Conservation (phyloP, 1,140 invertebrate genomes). For the Myzus persicae region DNA sequence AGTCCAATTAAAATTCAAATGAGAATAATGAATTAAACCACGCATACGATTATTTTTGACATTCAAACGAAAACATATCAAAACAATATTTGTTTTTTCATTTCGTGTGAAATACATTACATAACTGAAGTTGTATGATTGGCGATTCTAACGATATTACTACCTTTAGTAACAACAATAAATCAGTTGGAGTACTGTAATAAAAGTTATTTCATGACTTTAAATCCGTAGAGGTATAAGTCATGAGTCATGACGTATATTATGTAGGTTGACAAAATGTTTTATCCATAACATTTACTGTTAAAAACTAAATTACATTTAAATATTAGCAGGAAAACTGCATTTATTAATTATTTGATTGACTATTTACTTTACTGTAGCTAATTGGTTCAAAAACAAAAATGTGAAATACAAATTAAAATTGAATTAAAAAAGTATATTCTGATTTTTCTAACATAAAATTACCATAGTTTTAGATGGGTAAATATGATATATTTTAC, state of each 20-base stretch:
- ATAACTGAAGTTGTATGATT: background rate
- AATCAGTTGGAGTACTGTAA: background rate
- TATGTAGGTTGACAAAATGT: background rate
- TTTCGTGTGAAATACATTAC: background rate
- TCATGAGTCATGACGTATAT: background rate
- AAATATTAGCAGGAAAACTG: background rate
- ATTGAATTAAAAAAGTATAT: background rate
- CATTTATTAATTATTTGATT: background rate
- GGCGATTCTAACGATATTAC: background rate
- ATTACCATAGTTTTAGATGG: background rate
- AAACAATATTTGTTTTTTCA: background rate
- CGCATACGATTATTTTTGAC: background rate
- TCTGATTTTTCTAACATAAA: background rate
- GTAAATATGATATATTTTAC: background rate
- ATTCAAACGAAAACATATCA: background rate
- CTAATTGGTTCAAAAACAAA: background rate
- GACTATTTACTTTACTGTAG: background rate
- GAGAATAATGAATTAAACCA: background rate
- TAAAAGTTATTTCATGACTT: background rate
- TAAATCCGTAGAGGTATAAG: background rate
- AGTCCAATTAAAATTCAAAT: background rate
- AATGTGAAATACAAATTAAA: background rate
- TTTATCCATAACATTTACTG: background rate
- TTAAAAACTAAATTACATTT: background rate
- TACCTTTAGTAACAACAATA: background rate